phyloP scores from a whole-genome alignment of 2,888 invertebrate genomes.

The Bellardia pandia region DNA sequence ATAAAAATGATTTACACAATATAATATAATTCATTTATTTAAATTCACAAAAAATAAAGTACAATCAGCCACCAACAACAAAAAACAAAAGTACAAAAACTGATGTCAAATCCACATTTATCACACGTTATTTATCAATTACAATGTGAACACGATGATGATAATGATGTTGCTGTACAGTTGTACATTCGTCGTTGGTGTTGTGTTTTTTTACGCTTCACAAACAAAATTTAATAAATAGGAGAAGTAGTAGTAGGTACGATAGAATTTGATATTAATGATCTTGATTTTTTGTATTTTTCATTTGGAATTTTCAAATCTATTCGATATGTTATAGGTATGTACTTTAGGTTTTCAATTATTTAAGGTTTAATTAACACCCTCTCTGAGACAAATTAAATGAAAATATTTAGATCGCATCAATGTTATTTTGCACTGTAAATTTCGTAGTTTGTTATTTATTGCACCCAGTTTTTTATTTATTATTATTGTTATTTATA shows the following conservation, averaged over 20 bases:
- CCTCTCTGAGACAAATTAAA: slow-evolving; percentile 26
- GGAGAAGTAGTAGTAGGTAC: not conserved
- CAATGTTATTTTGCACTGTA: slow-evolving; percentile 22
- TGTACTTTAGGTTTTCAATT: not conserved
- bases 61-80: not conserved
- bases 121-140: slow-evolving; percentile 74
- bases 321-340: slow-evolving; percentile 5
- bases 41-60: slow-evolving; percentile 37
- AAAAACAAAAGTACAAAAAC: slow-evolving; percentile 43
- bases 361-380: slow-evolving; percentile 53
- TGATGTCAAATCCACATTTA: slow-evolving; percentile 70
- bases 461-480: slow-evolving; percentile 42
- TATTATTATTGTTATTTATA: slow-evolving; percentile 18
- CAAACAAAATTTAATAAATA: slow-evolving; percentile 30
- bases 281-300: slow-evolving; percentile 32
- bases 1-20: slow-evolving; percentile 67
- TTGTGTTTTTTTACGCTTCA: slow-evolving; percentile 55
- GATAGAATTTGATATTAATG: slow-evolving; percentile 29
- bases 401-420: slow-evolving; percentile 6
- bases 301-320: slow-evolving; percentile 22
- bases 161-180: slow-evolving; percentile 30
- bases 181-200: slow-evolving; percentile 12
- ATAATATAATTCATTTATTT: slow-evolving; percentile 68
- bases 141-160: slow-evolving; percentile 54
- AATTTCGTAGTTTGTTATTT: slow-evolving; percentile 7